Base-by-base conservation (phyloP, 2,113 vertebrate species). In the Carassius auratus region DNA sequence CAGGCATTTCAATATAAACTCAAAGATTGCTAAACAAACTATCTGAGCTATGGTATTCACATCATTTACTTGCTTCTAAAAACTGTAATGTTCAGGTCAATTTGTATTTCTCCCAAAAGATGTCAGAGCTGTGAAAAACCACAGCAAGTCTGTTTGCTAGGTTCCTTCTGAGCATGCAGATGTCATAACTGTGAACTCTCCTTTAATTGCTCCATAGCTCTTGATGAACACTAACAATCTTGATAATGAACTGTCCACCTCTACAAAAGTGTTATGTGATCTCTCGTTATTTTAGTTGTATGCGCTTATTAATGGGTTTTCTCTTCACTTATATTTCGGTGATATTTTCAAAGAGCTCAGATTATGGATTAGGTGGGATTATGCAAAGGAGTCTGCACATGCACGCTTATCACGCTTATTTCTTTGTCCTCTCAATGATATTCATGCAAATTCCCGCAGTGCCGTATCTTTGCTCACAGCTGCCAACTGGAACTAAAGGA, bases 381-480 rank as follows among this genome's bases (percentile, higher is more conserved):
- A 94, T 94, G 94, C 93, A 93, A 92, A 95, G 89, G 91, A 91
- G 89, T 89, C 91, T 82, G 86, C 88, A 89, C 91, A 92, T 87
- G 93, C 92, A 93, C 89, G 92, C 95, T 95, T 95, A 95, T 95
- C 94, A 89, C 90, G 93, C 94, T 93, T 90, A 93, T 94, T 94
- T 94, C 93, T 95, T 95, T 95, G 94, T 95, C 93, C 94, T 94
- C 93, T 90, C 92, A 91, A 91, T 94, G 93, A 94, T 95, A 94
- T 95, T 96, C 93, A 94, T 92, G 93, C 85, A 87, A 95, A 92
- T 94, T 95, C 94, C 95, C 93, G 93, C 90, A 92, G 91, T 88
- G 86, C 91, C 89, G 87, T 99, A 99, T 99, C 98, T 98, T 95
- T 94, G 91, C 94, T 93, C 95, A 94, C 97, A 99, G 97, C 97